phyloP scores from a whole-genome alignment of 2,113 vertebrate genomes.

The Ahaetulla prasina region DNA sequence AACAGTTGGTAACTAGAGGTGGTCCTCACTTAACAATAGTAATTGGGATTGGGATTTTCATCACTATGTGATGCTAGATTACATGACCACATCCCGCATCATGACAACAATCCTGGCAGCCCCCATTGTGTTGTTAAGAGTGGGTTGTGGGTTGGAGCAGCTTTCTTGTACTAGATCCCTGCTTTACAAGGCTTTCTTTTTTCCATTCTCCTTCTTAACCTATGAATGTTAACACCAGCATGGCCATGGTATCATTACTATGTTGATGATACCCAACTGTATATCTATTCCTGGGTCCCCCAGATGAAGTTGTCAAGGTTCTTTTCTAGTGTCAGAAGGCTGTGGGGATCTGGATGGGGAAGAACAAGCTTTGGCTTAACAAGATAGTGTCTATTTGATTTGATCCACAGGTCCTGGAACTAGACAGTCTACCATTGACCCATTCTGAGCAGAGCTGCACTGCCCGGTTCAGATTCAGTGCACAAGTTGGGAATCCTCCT shows the following conservation, averaged over 20 bases:
- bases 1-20: neutral
- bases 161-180: neutral
- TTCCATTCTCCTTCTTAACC: neutral
- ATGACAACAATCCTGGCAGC: neutral
- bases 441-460: neutral
- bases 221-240: neutral
- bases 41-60: neutral
- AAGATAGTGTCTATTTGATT: neutral
- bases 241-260: neutral
- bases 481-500: neutral
- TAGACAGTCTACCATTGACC: neutral
- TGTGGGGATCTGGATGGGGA: neutral
- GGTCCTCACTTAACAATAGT: neutral
- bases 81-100: neutral
- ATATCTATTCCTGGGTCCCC: neutral
- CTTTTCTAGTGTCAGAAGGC: neutral
- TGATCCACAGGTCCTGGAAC: neutral
- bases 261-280: neutral
- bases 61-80: neutral
- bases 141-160: neutral
- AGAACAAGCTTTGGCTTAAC: neutral
- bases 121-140: neutral
- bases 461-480: neutral
- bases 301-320: neutral
- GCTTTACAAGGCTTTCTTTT: neutral